Percentiles rank a stretch among this genome's conserved stretches.
Evolutionary conservation across 2,888 invertebrate species (phyloP).

Genomic region (Hydrotaea diabolus): DNA sequence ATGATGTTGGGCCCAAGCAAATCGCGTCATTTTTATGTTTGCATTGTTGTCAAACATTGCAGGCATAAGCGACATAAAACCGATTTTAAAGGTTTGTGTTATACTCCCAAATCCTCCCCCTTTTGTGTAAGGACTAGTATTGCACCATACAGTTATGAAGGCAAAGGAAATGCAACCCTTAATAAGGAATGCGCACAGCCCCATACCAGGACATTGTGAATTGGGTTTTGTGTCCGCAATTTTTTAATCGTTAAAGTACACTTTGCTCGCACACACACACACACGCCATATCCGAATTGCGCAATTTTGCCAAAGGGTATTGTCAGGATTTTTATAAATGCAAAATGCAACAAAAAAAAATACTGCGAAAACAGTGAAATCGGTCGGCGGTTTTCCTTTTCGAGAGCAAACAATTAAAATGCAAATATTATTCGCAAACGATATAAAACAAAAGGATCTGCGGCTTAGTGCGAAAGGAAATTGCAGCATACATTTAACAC

Average conservation of each 20-base stretch:
- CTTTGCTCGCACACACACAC: conserved; percentile 32
- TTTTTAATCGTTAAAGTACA: conserved; percentile 61
- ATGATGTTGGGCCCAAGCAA: background rate
- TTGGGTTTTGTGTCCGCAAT: conserved; percentile 44
- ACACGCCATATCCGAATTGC: conserved; percentile 13
- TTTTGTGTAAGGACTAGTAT: background rate
- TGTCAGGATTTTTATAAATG: conserved; percentile 1
- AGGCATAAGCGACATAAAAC: conserved; percentile 9
- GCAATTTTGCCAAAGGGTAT: conserved; percentile 40
- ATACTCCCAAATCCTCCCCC: conserved; percentile 31
- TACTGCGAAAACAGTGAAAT: background rate
- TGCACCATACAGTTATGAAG: background rate
- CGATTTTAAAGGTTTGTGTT: conserved; percentile 36
- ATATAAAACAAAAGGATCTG: conserved; percentile 1
- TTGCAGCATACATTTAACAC: background rate
- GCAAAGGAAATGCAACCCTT: conserved; percentile 43
- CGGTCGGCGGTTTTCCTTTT: conserved; percentile 2
- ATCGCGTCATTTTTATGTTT: conserved; percentile 31
- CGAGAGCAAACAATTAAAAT: conserved; percentile 52
- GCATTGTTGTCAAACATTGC: conserved; percentile 57
- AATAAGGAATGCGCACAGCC: conserved; percentile 22
- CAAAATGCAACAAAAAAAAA: conserved; percentile 13
- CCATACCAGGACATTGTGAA: conserved; percentile 56
- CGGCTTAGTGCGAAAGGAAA: background rate
- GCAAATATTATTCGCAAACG: conserved; percentile 49